Evolutionary conservation across 2,888 invertebrate genomes (phyloP).

Genomic region (Endotricha flammealis): DNA sequence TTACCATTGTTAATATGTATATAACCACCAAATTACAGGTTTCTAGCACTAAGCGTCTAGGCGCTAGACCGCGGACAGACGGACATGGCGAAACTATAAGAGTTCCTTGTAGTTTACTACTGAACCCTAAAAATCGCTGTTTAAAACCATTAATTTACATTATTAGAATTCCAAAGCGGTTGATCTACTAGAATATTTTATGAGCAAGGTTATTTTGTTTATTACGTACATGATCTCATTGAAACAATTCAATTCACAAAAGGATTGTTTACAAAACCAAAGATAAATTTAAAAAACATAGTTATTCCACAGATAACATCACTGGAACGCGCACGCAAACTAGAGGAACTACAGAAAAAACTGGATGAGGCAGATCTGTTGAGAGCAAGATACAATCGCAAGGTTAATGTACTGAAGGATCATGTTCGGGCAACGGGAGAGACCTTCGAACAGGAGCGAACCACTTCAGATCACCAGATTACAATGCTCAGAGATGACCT

Average conservation of each 20-base stretch:
- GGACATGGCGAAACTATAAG: too few species aligned
- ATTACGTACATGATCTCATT: slow-evolving; percentile 49
- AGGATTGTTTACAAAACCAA: slow-evolving; percentile 1
- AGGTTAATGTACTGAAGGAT: slow-evolving; percentile 84
- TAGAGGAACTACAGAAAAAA: slow-evolving; percentile 89
- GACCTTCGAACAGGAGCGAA: slow-evolving; percentile 83
- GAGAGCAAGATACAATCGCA: slow-evolving; percentile 84
- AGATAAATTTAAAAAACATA: slow-evolving; percentile 1
- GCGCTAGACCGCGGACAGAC: too few species aligned
- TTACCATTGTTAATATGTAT: too few species aligned
- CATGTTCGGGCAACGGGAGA: slow-evolving; percentile 83
- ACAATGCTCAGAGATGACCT: slow-evolving; percentile 87
- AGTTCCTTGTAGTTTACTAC: too few species aligned
- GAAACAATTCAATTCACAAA: slow-evolving; percentile 26
- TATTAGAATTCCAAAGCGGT: slow-evolving; percentile 16
- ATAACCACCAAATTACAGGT: too few species aligned
- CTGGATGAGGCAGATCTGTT: slow-evolving; percentile 89
- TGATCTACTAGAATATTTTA: slow-evolving; percentile 50
- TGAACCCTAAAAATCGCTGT: too few species aligned
- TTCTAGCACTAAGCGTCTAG: too few species aligned
- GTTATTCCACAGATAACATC: slow-evolving; percentile 83
- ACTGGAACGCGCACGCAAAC: slow-evolving; percentile 88
- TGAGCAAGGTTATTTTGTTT: slow-evolving; percentile 55
- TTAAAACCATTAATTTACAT: not conserved
- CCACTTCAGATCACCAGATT: slow-evolving; percentile 83